phyloP scores from a whole-genome alignment of 2,797 vertebrate genomes.

The Cryptoblepharus egeriae region DNA sequence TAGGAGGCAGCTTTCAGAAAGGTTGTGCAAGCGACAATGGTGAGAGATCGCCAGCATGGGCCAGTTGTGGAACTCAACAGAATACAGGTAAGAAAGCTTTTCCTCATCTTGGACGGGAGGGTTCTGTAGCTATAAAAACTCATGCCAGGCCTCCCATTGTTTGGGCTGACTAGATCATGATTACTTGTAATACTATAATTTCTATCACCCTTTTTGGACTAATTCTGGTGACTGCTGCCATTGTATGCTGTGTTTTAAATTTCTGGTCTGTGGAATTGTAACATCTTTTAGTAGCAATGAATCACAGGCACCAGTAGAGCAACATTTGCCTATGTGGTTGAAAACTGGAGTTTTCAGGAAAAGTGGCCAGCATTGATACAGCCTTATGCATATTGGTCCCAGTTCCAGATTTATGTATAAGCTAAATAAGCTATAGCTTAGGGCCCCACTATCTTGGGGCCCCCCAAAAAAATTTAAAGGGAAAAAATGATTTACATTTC shows the following conservation, averaged over 20 bases:
- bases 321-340: neutral
- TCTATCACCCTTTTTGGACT: neutral
- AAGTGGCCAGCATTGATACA: too few species aligned
- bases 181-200: neutral
- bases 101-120: neutral
- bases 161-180: neutral
- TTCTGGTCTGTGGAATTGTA: neutral
- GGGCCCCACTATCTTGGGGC: too few species aligned
- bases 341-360: neutral
- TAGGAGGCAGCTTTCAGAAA: constrained; percentile 99
- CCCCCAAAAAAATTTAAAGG: too few species aligned
- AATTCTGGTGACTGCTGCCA: neutral
- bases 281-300: neutral
- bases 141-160: neutral
- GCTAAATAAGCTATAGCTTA: too few species aligned
- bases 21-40: constrained; percentile 98
- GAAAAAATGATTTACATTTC: too few species aligned
- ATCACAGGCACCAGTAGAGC: neutral
- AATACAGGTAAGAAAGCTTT: constrained; percentile 87
- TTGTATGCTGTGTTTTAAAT: neutral
- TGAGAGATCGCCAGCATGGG: constrained; percentile 95
- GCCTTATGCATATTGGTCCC: neutral
- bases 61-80: constrained; percentile 97
- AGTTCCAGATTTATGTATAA: too few species aligned
- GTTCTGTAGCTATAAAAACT: neutral